Evolutionary conservation across 2,113 vertebrate genomes (phyloP).

Genomic region (Anser cygnoides): DNA sequence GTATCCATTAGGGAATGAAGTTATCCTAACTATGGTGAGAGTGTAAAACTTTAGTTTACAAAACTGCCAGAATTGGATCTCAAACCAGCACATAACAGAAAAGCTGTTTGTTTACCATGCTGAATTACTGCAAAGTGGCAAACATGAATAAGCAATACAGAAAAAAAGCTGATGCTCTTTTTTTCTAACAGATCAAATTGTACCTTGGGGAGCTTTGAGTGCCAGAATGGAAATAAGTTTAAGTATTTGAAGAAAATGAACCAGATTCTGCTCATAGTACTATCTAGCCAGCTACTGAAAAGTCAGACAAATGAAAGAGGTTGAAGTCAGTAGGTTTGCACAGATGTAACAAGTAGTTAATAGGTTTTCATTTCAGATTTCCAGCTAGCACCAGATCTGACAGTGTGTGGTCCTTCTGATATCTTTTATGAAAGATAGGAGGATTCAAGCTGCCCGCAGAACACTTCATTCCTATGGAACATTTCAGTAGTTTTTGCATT

Average conservation of each 20-base stretch:
- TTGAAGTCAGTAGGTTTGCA: neutral
- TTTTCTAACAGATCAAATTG: conserved; percentile 30
- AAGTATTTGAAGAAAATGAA: conserved; percentile 3
- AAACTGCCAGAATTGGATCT: conserved; percentile 58
- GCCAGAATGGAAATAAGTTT: conserved; percentile 33
- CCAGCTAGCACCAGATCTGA: neutral
- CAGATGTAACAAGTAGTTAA: neutral
- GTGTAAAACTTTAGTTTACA: conserved; percentile 52
- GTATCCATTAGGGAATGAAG: conserved; percentile 61
- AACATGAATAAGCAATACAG: conserved; percentile 65
- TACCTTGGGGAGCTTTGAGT: conserved; percentile 42
- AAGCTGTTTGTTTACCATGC: conserved; percentile 45
- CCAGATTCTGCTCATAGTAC: neutral
- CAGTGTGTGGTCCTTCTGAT: neutral
- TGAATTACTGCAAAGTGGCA: conserved; percentile 63
- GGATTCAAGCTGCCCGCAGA: neutral
- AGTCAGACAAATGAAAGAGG: neutral
- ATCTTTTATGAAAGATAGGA: neutral
- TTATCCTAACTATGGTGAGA: conserved; percentile 41
- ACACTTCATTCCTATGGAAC: neutral
- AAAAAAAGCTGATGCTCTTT: conserved; percentile 26
- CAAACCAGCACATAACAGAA: conserved; percentile 24
- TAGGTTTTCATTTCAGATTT: conserved; percentile 18
- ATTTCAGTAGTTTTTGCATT: neutral
- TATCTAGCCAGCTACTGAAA: neutral